Conservation (phyloP, 1,140 invertebrate species). For the Drosophila guanche region DNA sequence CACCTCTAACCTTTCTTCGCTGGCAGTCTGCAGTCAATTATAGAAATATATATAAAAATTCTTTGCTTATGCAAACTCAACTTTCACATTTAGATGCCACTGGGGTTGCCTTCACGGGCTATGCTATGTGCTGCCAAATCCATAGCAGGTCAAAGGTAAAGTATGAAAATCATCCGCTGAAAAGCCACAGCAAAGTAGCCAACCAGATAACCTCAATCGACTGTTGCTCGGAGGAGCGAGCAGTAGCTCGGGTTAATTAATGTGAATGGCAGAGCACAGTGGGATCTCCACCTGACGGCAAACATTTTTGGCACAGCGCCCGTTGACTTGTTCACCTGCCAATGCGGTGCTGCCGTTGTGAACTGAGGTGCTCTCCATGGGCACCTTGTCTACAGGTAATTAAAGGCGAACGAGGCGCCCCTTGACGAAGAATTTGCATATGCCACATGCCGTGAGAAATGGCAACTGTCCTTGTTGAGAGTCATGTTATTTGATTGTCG, state of each 20-base stretch:
- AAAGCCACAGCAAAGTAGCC: slow-evolving; percentile 20
- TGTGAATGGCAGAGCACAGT: slow-evolving; percentile 40
- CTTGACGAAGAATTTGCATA: slow-evolving; percentile 63
- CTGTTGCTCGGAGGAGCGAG: slow-evolving; percentile 34
- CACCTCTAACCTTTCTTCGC: slow-evolving; percentile 24
- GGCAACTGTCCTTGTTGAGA: slow-evolving; percentile 62
- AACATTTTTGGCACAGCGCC: slow-evolving; percentile 65
- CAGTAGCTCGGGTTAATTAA: slow-evolving; percentile 55
- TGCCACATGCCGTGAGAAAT: slow-evolving; percentile 71
- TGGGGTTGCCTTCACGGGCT: not conserved
- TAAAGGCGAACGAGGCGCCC: slow-evolving; percentile 59
- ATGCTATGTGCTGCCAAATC: slow-evolving; percentile 21
- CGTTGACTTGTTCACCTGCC: slow-evolving; percentile 64
- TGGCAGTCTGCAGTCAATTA: not conserved
- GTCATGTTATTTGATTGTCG: slow-evolving; percentile 76
- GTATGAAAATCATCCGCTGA: slow-evolving; percentile 27
- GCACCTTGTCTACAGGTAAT: slow-evolving; percentile 72
- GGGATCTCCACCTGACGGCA: slow-evolving; percentile 7
- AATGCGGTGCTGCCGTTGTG: no score
- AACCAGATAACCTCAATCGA: slow-evolving; percentile 23
- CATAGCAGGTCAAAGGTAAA: slow-evolving; percentile 47
- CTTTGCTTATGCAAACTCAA: slow-evolving; percentile 42
- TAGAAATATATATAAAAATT: not conserved
- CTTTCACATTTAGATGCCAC: slow-evolving; percentile 47
- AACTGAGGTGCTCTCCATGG: slow-evolving; percentile 19